Base-by-base conservation (phyloP, 2,113 vertebrate species). In the Halcyon senegalensis region DNA sequence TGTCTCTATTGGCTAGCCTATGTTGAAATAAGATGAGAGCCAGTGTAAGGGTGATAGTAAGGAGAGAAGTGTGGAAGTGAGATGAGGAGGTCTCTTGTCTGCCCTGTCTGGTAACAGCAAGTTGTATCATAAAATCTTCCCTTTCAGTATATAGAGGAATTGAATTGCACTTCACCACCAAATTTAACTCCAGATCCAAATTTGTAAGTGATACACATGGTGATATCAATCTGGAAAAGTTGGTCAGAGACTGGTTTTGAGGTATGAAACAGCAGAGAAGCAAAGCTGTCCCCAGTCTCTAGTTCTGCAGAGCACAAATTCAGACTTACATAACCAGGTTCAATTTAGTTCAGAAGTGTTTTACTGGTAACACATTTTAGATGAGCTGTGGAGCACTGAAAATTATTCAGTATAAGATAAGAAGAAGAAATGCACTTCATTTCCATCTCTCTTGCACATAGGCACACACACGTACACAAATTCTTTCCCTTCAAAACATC, bases 351-450 rank as follows among this genome's bases (percentile, higher is more conserved):
- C 51, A 41, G 30, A 74, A 93, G 60, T 53, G 33, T 93, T 91
- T 70, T 64, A 41, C 80, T 91, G 92, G 73, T 84, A 93, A 67
- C 87, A 87, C 64, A 44, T 96, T 94, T 77, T 28, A 63, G 46
- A 86, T 67, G 76, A 90, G 73, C 76, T 93, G 64, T 94, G 64
- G 88, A 94, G 51, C 35, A 14, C 80, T 89, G 79, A 92, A 81
- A 84, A 35, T 90, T 84, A 80, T 84, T 44, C 83, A 72, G 66
- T 11, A 58, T 37, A 84, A 75, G 73, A 44, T 59, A 58, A 79
- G 66, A 70, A 27, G 62, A 62, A 84, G 55, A 69, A 88, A 69
- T 41, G 16, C 50, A 68, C 35, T 91, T 88, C 46, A 72, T 90
- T 94, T 86, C 59, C 75, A 60, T 88, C 60, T 62, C 35, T 44